phyloP scores from a whole-genome alignment of 2,888 invertebrate species.

The Platycheirus rosarum region DNA sequence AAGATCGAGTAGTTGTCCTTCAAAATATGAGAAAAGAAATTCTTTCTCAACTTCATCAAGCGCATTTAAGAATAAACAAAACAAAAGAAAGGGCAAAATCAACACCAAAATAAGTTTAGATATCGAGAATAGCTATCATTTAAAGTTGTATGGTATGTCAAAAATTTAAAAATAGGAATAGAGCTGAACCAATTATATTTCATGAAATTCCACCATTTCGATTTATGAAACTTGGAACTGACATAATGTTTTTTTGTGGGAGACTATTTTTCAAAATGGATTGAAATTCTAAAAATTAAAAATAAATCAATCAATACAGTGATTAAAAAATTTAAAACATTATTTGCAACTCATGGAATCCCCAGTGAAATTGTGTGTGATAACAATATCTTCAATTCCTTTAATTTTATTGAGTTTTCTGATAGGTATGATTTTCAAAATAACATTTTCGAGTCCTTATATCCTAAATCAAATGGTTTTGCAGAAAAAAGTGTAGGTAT shows the following conservation, averaged over 20 bases:
- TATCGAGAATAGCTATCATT: slow-evolving; percentile 7
- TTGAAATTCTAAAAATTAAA: slow-evolving; percentile 14
- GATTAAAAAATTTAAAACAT: slow-evolving; percentile 10
- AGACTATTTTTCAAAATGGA: slow-evolving; percentile 36
- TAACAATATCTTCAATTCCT: slow-evolving; percentile 75
- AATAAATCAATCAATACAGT: not conserved
- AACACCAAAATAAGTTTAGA: not conserved
- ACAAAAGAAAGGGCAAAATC: slow-evolving; percentile 7
- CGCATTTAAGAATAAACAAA: slow-evolving; percentile 20
- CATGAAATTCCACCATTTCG: slow-evolving; percentile 15
- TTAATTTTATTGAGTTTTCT: slow-evolving; percentile 6
- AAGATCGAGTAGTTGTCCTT: slow-evolving; percentile 30
- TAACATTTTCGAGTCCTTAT: slow-evolving; percentile 27
- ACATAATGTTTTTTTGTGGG: slow-evolving; percentile 1
- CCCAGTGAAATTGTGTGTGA: slow-evolving; percentile 12
- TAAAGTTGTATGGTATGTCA: not conserved
- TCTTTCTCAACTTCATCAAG: slow-evolving; percentile 14
- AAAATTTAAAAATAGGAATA: slow-evolving; percentile 53
- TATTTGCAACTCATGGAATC: slow-evolving; percentile 22
- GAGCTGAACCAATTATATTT: not conserved
- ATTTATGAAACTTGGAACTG: slow-evolving; percentile 24
- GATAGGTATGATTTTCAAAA: not conserved
- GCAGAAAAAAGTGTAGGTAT: slow-evolving; percentile 60
- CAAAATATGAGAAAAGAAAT: not conserved
- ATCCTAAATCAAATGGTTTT: slow-evolving; percentile 66